phyloP scores from a whole-genome alignment of 2,888 invertebrate genomes.

The Craniophora ligustri region DNA sequence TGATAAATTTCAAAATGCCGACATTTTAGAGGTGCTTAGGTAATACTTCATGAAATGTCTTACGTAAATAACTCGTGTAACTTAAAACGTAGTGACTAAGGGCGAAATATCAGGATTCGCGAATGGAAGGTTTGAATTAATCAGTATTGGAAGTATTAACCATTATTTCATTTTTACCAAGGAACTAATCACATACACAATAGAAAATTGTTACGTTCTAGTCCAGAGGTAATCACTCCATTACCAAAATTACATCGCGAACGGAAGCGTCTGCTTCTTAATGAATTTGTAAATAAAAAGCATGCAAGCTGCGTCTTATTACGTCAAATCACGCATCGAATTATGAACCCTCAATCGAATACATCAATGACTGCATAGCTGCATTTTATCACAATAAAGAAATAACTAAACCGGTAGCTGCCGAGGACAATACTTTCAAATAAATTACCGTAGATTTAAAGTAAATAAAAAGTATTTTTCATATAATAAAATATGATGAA shows the following conservation, averaged over 20 bases:
- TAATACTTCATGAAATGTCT: constrained; percentile 1
- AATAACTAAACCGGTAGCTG: constrained; percentile 14
- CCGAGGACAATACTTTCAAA: constrained; percentile 4
- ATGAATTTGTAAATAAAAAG: constrained; percentile 4
- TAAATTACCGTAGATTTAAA: constrained; percentile 4
- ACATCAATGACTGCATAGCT: constrained; percentile 37
- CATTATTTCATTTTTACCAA: constrained; percentile 1
- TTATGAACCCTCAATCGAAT: constrained; percentile 32
- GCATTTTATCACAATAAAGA: constrained; percentile 53
- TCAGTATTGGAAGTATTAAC: constrained; percentile 10
- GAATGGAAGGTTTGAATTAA: constrained; percentile 15
- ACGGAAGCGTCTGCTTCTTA: background rate
- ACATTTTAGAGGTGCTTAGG: background rate
- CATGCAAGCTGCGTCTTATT: constrained; percentile 20
- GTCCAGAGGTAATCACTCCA: no score
- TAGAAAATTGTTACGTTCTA: no score
- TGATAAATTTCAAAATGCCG: constrained; percentile 11
- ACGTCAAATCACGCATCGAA: constrained; percentile 11
- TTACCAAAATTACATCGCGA: constrained; percentile 10
- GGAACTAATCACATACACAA: no score
- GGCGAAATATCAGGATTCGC: constrained; percentile 25
- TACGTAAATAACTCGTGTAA: constrained; percentile 12
- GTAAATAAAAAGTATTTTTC: background rate
- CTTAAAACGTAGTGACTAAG: constrained; percentile 47
- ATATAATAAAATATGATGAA: background rate